phyloP scores from a whole-genome alignment of 64 coral and sea anemone species.

The Exaiptasia diaphana region DNA sequence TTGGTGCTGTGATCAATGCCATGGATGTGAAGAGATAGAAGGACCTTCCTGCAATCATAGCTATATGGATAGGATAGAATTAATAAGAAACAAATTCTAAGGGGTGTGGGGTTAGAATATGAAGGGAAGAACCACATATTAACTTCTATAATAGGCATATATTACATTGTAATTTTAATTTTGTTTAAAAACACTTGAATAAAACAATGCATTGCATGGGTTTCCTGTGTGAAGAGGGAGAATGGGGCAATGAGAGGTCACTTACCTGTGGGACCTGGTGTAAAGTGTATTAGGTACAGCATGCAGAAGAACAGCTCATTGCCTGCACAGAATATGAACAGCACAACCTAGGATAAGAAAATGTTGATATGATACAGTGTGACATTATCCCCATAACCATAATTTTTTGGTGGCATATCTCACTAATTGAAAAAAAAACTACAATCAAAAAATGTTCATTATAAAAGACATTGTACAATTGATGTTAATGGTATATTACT shows the following conservation, averaged over 20 bases:
- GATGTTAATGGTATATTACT: no score
- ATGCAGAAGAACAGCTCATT: slow-evolving; percentile 90
- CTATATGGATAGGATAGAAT: slow-evolving; percentile 23
- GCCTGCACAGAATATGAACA: slow-evolving; percentile 77
- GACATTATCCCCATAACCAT: neutral
- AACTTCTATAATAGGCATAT: no score
- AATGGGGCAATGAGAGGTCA: no score
- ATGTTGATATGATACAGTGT: neutral
- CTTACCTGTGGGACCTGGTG: slow-evolving; percentile 78
- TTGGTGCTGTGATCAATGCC: slow-evolving; percentile 69
- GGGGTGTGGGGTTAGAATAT: neutral
- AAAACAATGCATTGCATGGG: no score
- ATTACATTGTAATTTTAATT: no score
- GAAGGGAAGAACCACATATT: no score
- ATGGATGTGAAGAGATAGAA: slow-evolving; percentile 65
- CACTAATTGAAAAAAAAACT: neutral
- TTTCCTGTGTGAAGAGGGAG: no score
- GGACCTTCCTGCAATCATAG: slow-evolving; percentile 41
- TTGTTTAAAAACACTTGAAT: no score
- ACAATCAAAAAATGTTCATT: no score
- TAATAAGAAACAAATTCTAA: neutral
- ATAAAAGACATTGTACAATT: no score
- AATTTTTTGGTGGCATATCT: no score
- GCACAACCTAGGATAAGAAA: slow-evolving; percentile 29
- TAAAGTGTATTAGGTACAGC: slow-evolving; percentile 85